Evolutionary conservation across 2,113 vertebrate species (phyloP).

Genomic region (Trematocara zebra): DNA sequence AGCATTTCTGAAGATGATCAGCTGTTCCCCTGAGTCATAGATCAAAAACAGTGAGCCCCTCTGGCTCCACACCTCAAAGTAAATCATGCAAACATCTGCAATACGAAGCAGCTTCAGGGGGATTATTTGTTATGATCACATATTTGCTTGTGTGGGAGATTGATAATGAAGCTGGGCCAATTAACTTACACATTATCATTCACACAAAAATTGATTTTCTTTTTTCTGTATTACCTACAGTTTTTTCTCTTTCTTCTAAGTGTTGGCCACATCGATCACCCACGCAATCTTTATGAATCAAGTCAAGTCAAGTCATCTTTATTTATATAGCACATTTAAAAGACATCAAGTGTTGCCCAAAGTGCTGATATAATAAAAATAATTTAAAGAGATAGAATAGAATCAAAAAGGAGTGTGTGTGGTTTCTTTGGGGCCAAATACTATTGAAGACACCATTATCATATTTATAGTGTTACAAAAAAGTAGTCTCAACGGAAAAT

Average conservation of each 20-base stretch:
- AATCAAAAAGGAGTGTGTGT: neutral
- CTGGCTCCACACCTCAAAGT: neutral
- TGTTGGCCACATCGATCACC: neutral
- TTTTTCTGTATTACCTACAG: neutral
- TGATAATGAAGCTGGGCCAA: neutral
- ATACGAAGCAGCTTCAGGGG: neutral
- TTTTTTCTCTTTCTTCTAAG: neutral
- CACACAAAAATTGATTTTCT: neutral
- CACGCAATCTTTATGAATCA: neutral
- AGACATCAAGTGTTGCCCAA: neutral
- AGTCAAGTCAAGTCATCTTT: neutral
- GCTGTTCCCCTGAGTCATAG: slow-evolving; percentile 32
- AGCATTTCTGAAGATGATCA: slow-evolving; percentile 53
- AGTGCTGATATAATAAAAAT: neutral
- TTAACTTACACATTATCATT: neutral
- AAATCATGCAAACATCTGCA: slow-evolving; percentile 1
- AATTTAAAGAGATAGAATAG: neutral
- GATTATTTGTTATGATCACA: neutral
- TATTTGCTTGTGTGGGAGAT: neutral
- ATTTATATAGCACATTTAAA: neutral
- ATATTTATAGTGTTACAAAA: neutral
- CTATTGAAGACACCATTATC: neutral
- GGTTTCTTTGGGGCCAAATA: neutral
- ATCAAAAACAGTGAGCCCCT: slow-evolving; percentile 24
- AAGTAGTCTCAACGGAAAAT: neutral